Base-by-base conservation (phyloP, 2,888 invertebrate species). In the Aphidius colemani region DNA sequence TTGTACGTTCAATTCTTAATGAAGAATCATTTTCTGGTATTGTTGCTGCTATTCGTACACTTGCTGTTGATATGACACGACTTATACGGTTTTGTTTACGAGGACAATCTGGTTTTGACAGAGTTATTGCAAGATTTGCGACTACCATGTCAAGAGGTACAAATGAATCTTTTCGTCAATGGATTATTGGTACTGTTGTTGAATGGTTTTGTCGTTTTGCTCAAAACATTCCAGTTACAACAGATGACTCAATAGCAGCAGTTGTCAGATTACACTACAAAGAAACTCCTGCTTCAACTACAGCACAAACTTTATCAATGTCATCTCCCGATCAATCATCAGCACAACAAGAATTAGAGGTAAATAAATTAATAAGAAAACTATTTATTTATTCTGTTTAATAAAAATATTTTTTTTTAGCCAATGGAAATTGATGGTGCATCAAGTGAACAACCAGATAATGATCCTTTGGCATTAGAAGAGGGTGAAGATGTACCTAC, bases 401-500 rank as follows among this genome's bases (percentile, higher is more conserved):
- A 65, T 68, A 11, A 72, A 72, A 66, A n/a, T n/a, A n/a, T 73
- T 70, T 30, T 62, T 41, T 62, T 66, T 58, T 63, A 85, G 85
- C 79, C 84, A 0, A 86, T 88, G 85, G 87, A 88, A 69, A 83
- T 84, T 8, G 86, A 85, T 39, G 87, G 86, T 67, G 78, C 81
- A 51, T 73, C 71, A 10, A 73, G 72, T 46, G 75, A 74, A 30
- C 74, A 71, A 59, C 63, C 72, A n/a, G 70, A 68, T 10, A 70
- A 67, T 58, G 74, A 75, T 61, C 66, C 74, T 2, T 57, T 74
- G 59, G 71, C 71, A 7, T 61, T 72, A 49, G 76, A 76, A 10
- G 75, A 76, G 7, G 74, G 71, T 43, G 78, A 79, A 66, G 78
- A 75, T 59, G 70, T 75, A 56, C 74, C 77, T 6, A 73, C 71